Conservation (phyloP, 2,113 vertebrate species). For the Canis aureus region DNA sequence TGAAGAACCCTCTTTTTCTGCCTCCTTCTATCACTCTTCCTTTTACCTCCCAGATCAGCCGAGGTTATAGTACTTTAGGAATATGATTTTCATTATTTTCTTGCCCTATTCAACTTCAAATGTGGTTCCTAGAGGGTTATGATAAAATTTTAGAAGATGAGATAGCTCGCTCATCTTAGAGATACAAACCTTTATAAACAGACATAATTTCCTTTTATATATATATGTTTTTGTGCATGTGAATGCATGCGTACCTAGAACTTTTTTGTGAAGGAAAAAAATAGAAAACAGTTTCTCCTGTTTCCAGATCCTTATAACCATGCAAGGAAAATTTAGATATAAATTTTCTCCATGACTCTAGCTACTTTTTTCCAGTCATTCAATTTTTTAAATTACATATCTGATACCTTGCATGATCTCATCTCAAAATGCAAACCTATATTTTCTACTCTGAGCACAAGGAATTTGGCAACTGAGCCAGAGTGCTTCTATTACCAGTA, state of each 20-base stretch:
- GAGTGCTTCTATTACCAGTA: background rate
- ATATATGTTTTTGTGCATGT: background rate
- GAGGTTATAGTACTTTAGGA: accelerated
- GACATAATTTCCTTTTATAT: background rate
- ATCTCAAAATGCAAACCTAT: constrained; percentile 42
- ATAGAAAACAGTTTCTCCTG: background rate
- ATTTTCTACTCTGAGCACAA: constrained; percentile 33
- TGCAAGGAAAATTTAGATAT: background rate
- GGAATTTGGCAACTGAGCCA: constrained; percentile 2
- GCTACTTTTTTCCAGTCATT: background rate
- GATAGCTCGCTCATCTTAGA: background rate
- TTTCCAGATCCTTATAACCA: background rate
- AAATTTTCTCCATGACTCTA: background rate
- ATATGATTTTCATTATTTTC: accelerated
- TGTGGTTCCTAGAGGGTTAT: background rate
- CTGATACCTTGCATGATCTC: background rate
- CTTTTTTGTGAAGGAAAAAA: background rate
- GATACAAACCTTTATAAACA: background rate
- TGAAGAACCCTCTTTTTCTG: accelerated
- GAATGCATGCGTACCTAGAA: background rate
- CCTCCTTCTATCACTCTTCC: background rate
- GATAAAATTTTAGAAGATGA: background rate
- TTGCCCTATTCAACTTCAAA: background rate
- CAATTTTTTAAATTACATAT: background rate
- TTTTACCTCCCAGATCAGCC: background rate